Evolutionary conservation across 2,888 invertebrate genomes (phyloP).

Genomic region (Metacarcinus magister): DNA sequence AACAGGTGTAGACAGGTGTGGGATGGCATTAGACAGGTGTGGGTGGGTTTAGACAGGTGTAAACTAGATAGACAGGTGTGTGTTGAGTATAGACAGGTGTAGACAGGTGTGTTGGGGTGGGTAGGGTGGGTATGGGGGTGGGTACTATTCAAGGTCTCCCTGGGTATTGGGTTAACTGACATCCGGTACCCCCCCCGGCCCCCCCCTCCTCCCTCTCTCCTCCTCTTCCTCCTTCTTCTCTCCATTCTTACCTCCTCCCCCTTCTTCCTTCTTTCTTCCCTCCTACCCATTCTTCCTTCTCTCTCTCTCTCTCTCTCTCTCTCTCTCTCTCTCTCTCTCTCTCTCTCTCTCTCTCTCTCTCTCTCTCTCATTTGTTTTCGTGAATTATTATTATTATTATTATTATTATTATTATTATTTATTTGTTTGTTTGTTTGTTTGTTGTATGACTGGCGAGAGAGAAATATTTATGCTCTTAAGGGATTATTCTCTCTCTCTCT

Average conservation of each 20-base stretch:
- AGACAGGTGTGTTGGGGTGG: neutral
- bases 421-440: too few species aligned
- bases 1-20: constrained; percentile 1
- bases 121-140: neutral
- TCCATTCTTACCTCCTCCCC: neutral
- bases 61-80: neutral
- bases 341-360: constrained; percentile 60
- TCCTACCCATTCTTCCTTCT: neutral
- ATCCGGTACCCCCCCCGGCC: neutral
- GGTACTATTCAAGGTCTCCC: too few species aligned
- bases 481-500: neutral
- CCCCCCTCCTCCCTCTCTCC: neutral
- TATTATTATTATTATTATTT: constrained; percentile 15
- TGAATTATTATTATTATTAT: neutral
- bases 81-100: neutral
- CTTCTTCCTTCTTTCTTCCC: neutral
- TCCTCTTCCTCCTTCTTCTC: neutral
- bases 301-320: constrained; percentile 1
- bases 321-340: constrained; percentile 29
- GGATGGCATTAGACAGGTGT: neutral
- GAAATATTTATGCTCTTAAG: neutral
- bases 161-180: too few species aligned
- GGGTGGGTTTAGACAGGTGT: too few species aligned
- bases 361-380: neutral
- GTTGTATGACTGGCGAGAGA: too few species aligned